A percentile compares a stretch with the other conserved stretches of the same genome.
These are phyloP conservation scores for Calypte anna DNA, from an alignment of 2,113 vertebrate genomes.

Conservation along the genomic window DNA sequence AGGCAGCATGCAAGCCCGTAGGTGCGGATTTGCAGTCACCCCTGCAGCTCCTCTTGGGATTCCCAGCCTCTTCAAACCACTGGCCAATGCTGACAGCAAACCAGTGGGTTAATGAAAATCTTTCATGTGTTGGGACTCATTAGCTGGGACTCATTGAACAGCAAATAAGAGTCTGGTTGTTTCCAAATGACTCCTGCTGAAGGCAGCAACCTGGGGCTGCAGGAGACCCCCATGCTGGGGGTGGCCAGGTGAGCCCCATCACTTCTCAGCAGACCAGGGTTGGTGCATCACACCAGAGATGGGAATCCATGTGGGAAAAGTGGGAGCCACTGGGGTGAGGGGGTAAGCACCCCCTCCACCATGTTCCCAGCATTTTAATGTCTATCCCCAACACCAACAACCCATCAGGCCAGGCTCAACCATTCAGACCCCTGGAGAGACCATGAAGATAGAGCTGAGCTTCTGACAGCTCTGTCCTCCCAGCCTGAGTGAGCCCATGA, in stretches of 20 bases:
- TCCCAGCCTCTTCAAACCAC: background rate
- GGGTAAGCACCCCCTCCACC: background rate
- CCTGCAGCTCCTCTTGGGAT: background rate
- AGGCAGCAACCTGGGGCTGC: background rate
- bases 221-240: background rate
- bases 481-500: background rate
- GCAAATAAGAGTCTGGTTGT: background rate
- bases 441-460: background rate
- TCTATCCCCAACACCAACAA: background rate
- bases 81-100: background rate
- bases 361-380: fast-evolving
- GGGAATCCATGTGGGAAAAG: background rate
- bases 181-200: background rate
- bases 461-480: background rate
- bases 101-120: background rate
- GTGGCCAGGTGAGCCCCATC: fast-evolving
- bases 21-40: background rate
- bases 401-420: background rate
- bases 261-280: fast-evolving
- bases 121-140: background rate
- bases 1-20: background rate
- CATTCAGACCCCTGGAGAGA: background rate
- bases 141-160: background rate
- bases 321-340: fast-evolving
- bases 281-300: background rate